A percentile compares a stretch with the other conserved stretches of the same genome.
These are phyloP conservation scores for Aphelenchoides besseyi DNA, from an alignment of 1,140 invertebrate genomes.

Conservation along the genomic window DNA sequence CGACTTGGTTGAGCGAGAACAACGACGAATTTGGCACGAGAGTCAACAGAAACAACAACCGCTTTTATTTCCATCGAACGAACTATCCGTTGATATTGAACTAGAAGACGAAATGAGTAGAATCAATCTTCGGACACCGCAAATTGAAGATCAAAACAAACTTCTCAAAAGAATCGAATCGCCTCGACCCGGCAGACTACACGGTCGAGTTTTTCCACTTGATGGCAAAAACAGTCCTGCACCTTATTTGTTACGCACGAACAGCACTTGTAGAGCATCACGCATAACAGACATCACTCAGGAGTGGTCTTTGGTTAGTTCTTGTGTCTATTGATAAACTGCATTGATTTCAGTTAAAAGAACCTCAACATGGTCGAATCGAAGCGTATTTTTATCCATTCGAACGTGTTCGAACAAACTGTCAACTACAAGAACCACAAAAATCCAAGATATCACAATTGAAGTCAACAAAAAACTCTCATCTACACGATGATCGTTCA, in stretches of 20 bases:
- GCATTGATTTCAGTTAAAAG: too few relatives aligned
- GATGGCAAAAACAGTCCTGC: background rate
- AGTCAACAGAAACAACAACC: too few relatives aligned
- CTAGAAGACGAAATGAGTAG: background rate
- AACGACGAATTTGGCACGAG: too few relatives aligned
- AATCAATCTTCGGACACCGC: background rate
- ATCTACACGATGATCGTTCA: background rate
- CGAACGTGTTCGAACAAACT: background rate
- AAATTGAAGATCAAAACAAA: background rate
- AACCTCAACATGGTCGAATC: conserved; percentile 18
- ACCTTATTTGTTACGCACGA: conserved; percentile 31
- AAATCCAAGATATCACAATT: background rate
- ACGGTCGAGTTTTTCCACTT: background rate
- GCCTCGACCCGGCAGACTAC: background rate
- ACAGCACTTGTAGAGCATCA: conserved; percentile 28
- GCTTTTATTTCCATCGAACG: too few relatives aligned
- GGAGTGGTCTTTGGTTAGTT: conserved; percentile 30
- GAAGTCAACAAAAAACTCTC: background rate
- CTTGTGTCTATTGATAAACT: too few relatives aligned
- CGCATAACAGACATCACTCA: conserved; percentile 33
- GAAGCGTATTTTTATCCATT: conserved; percentile 2
- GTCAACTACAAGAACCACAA: background rate
- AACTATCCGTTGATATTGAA: too few relatives aligned
- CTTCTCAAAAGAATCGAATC: background rate
- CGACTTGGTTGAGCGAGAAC: too few relatives aligned